A percentile compares a stretch with the other conserved stretches of the same genome.
These are phyloP conservation scores for Grallaria varia DNA, from an alignment of 2,113 vertebrate species.

Conservation along the genomic window DNA sequence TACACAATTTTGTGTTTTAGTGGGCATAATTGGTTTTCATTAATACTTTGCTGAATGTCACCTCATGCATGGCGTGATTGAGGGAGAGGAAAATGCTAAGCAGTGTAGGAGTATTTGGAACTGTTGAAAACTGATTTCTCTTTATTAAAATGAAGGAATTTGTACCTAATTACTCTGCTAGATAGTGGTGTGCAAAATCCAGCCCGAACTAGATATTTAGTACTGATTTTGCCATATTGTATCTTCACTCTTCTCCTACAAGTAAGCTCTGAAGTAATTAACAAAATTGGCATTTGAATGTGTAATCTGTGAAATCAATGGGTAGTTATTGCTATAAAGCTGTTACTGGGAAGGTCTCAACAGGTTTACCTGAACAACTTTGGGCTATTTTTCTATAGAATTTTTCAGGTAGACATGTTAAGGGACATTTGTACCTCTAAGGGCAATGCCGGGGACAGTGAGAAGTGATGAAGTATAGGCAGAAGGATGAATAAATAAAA, in stretches of 20 bases:
- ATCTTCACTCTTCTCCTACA: neutral
- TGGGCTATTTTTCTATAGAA: neutral
- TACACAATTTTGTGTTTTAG: neutral
- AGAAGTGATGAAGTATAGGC: neutral
- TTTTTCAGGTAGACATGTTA: neutral
- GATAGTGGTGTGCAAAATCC: neutral
- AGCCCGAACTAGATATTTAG: neutral
- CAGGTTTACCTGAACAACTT: neutral
- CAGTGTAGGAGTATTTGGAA: neutral
- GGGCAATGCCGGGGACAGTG: neutral
- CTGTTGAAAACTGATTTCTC: neutral
- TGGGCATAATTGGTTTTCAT: neutral
- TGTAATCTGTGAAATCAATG: neutral
- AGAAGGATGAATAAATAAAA: neutral
- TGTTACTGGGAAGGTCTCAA: neutral
- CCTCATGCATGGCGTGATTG: fast-evolving
- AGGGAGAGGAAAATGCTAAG: neutral
- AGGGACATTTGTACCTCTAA: neutral
- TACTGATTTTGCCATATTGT: neutral
- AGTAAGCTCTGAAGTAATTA: neutral
- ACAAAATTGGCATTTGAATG: neutral
- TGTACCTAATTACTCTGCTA: neutral
- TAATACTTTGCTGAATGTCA: neutral
- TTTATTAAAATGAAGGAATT: neutral
- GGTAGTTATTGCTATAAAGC: neutral